Base-by-base conservation (phyloP, 2,113 vertebrate species). In the Ammodytes dubius region DNA sequence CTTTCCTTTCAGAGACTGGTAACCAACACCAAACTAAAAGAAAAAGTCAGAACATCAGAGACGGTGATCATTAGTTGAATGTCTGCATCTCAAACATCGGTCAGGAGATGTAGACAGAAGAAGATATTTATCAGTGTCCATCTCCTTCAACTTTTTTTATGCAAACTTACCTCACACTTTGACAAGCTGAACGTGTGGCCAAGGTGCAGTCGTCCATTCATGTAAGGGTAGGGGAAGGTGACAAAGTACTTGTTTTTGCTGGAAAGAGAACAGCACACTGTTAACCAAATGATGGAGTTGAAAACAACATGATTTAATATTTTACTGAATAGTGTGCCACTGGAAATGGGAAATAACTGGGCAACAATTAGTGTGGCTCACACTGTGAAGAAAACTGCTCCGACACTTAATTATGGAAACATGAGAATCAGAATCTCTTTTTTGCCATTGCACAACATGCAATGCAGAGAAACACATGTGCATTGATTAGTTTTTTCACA, bases 201-300 rank as follows among this genome's bases (percentile, higher is more conserved):
- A 74, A 99, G 96, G 87, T 99, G 98, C 85, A 99, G 95, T 13
- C 97, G 96, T 37, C 98, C 98, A 11, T 99, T 99, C 98, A 99
- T 99, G 90, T 99, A 99, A 0, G 98, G 98, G 73, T 99, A 99
- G 0, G 98, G 98, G 82, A 99, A 99, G 6, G 96, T 98, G 65
- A 97, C 97, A 87, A 99, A 95, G 91, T 95, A 99, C 84, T 99
- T 99, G 83, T 87, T 95, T 81, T 96, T 96, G 89, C 97, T 99
- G 86, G 7, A 79, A 91, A 82, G 12, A 17, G 52, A 72, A 58
- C 0, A 63, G 27, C 27, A 27, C 64, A 17, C 2, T 0, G 8
- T 45, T 47, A n/a, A 63, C 67, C 4, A 52, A 46, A 82, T 49
- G 43, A 68, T 35, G 47, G 7, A 37, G 2, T 3, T 13, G 0